Conservation (phyloP, 2,797 vertebrate species). For the Sphaeramia orbicularis region DNA sequence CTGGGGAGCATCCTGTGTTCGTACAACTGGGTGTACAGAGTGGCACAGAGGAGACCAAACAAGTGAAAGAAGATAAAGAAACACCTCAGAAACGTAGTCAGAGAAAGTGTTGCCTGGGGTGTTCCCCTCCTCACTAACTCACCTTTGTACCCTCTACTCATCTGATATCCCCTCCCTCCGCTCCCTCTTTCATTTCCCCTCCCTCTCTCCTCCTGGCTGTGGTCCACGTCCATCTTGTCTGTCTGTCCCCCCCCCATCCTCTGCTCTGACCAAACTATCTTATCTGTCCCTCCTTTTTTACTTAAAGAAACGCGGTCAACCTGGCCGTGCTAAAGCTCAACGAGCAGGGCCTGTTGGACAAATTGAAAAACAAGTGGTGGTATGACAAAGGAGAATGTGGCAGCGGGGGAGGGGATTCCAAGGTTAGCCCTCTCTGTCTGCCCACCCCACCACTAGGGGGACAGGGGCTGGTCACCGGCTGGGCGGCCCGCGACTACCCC, state of each 20-base stretch:
- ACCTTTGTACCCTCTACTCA: slow-evolving; percentile 54
- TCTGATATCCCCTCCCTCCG: slow-evolving; percentile 49
- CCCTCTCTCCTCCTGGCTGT: slow-evolving; percentile 55
- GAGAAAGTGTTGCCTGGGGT: slow-evolving; percentile 70
- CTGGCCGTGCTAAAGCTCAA: slow-evolving; percentile 99
- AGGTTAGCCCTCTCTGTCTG: slow-evolving; percentile 98
- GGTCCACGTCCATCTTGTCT: slow-evolving; percentile 69
- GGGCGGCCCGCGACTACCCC: slow-evolving; percentile 59
- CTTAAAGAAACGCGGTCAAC: slow-evolving; percentile 99
- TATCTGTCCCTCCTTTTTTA: slow-evolving; percentile 88
- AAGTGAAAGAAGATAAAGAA: neutral
- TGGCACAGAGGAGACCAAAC: neutral
- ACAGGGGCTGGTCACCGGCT: slow-evolving; percentile 65
- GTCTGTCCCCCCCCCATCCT: slow-evolving; percentile 80
- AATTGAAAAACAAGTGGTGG: slow-evolving; percentile 99
- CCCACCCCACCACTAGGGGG: slow-evolving; percentile 83
- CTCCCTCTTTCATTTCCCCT: slow-evolving; percentile 35
- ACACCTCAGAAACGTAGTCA: slow-evolving; percentile 32
- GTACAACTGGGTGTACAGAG: neutral
- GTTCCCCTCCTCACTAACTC: slow-evolving; percentile 55
- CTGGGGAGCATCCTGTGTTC: slow-evolving; percentile 20
- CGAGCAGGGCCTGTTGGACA: slow-evolving; percentile 99
- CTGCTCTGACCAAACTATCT: slow-evolving; percentile 96
- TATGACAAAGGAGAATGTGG: slow-evolving; percentile 99
- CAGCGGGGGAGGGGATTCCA: slow-evolving; percentile 99